Base-by-base conservation (phyloP, 2,113 vertebrate genomes). In the Mirza zaza region DNA sequence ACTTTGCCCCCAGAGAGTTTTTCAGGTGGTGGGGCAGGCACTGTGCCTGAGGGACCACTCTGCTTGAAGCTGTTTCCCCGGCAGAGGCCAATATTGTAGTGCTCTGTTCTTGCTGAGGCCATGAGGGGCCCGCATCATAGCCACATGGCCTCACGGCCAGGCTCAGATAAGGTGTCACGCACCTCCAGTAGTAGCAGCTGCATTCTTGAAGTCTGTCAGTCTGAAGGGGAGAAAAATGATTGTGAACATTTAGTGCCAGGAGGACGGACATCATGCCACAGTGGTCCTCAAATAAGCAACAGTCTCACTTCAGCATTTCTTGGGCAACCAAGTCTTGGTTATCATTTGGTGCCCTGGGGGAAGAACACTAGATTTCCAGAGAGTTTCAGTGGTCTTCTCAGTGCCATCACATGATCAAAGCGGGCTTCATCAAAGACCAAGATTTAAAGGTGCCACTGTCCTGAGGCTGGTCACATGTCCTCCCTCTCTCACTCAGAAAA, bases 81-180 rank as follows among this genome's bases (percentile, higher is more conserved):
- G 97, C 94, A 95, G 86, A 96, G 94, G 88, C 96, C 73, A 98
- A 97, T 88, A 71, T 90, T 94, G 98, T 95, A 96, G 17, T 52
- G 96, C 90, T 98, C 85, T 68, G 97, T 86, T 96, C 97, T 97
- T 77, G 97, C 94, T 77, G 98, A 99, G 97, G 99, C 98, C 98
- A 99, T 99, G 96, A 94, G 95, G 98, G 50, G 97, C 96, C 98
- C 98, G 98, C 98, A 97, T 98, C 98, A 98, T 5, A 6, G 23
- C 75, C 92, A 70, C 42, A 39, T 0, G 76, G 94, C 95, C 82
- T 93, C 95, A 68, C 39, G 96, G 96, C 65, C 94, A 6, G 36
- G 88, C 94, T 86, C 86, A 42, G 87, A 81, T 9, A 20, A 87
- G 96, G 0, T 0, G 67, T 67, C 93, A 77, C 59, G 39, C 85